Percentiles rank a stretch among this genome's conserved stretches.
phyloP scores from a whole-genome alignment of 2,888 invertebrate genomes.

The Eudasyphora cyanicolor region DNA sequence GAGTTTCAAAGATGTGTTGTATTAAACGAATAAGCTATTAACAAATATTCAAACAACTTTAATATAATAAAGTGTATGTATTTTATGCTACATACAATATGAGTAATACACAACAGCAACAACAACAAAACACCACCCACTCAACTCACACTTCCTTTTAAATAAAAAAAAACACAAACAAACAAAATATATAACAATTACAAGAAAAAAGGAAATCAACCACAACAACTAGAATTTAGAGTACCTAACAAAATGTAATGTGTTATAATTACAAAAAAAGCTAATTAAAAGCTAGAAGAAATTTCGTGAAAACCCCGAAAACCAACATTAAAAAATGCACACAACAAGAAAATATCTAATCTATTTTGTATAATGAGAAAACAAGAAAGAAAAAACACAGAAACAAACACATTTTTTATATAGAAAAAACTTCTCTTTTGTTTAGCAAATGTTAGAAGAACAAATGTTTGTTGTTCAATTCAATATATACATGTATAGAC shows the following conservation, averaged over 20 bases:
- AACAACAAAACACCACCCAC: background rate
- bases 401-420: background rate
- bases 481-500: background rate
- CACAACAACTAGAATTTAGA: conserved; percentile 51
- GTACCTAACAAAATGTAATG: conserved; percentile 38
- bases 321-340: background rate
- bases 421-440: background rate
- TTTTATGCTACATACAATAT: conserved; percentile 6
- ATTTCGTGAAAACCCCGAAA: background rate
- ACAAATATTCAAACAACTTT: conserved; percentile 13
- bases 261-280: conserved; percentile 34
- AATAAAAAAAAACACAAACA: conserved; percentile 17
- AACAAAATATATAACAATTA: conserved; percentile 14
- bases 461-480: background rate
- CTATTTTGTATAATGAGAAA: conserved; percentile 32
- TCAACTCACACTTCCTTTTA: background rate
- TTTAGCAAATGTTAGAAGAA: background rate
- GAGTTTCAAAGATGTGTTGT: conserved; percentile 48
- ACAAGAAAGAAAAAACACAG: conserved; percentile 6
- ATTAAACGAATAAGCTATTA: conserved; percentile 21
- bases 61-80: conserved; percentile 13
- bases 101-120: background rate
- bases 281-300: conserved; percentile 29
- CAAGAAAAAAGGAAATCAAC: too few relatives aligned
- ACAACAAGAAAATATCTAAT: conserved; percentile 43